A percentile compares a stretch with the other conserved stretches of the same genome.
Evolutionary conservation across 2,888 invertebrate species (phyloP).

Genomic region (Carabus problematicus): DNA sequence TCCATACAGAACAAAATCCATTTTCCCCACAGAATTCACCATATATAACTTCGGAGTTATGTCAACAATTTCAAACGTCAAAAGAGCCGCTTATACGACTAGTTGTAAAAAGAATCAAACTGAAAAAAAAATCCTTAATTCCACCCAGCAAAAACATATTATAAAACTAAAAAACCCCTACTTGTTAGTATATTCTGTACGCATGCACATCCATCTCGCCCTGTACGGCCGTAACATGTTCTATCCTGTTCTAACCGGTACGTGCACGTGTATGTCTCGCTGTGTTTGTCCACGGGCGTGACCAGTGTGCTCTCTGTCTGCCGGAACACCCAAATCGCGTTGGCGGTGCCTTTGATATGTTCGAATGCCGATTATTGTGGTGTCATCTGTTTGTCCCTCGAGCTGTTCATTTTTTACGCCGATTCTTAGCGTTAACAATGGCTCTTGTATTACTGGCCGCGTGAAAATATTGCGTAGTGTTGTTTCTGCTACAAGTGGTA

Average conservation of each 20-base stretch:
- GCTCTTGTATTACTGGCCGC: background rate
- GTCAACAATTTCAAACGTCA: slow-evolving; percentile 37
- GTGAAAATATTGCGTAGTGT: no score
- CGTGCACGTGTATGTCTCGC: background rate
- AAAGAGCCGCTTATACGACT: slow-evolving; percentile 35
- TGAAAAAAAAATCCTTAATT: slow-evolving; percentile 38
- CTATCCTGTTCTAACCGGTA: slow-evolving; percentile 8
- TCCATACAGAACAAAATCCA: no score
- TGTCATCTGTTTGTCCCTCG: slow-evolving; percentile 47
- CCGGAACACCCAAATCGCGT: slow-evolving; percentile 59
- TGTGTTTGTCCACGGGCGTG: slow-evolving; percentile 12
- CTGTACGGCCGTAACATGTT: background rate
- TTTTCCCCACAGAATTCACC: no score
- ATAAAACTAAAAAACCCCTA: slow-evolving; percentile 52
- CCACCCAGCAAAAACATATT: slow-evolving; percentile 41
- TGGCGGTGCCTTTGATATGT: slow-evolving; percentile 58
- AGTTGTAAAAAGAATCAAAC: slow-evolving; percentile 34
- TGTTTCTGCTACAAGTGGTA: no score
- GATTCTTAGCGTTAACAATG: slow-evolving; percentile 8
- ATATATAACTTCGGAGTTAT: slow-evolving; percentile 21
- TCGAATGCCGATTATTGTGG: slow-evolving; percentile 54
- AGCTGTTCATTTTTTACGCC: slow-evolving; percentile 33
- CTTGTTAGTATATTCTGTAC: slow-evolving; percentile 54
- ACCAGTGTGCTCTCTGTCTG: slow-evolving; percentile 14
- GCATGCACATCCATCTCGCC: slow-evolving; percentile 47